A percentile compares a stretch with the other conserved stretches of the same genome.
Evolutionary conservation across 2,797 vertebrate species (phyloP).

Genomic region (Melanotaenia maccullochi): DNA sequence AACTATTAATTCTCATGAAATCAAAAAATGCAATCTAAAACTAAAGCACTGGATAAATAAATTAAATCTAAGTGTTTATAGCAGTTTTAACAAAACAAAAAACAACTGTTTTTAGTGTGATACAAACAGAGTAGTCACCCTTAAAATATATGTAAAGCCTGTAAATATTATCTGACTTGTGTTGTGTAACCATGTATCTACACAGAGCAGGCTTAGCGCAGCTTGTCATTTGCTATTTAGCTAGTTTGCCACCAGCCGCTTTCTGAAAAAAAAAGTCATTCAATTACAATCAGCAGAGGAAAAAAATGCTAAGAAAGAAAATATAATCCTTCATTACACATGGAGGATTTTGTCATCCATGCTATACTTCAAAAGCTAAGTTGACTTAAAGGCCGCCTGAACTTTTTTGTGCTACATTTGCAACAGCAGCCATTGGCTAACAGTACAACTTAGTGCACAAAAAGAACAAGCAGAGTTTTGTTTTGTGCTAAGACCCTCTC

Average conservation of each 20-base stretch:
- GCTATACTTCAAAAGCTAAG: background rate
- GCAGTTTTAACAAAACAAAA: background rate
- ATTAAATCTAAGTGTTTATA: background rate
- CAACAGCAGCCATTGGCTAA: background rate
- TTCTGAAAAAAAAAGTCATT: background rate
- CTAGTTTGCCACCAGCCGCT: background rate
- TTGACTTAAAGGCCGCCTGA: slow-evolving; percentile 14
- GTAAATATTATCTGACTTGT: background rate
- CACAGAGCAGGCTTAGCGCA: slow-evolving; percentile 34
- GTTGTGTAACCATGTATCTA: background rate
- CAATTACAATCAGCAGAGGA: background rate
- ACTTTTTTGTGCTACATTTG: background rate
- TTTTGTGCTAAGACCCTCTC: slow-evolving; percentile 67
- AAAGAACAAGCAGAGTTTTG: background rate
- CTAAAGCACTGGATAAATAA: background rate
- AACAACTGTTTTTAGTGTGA: background rate
- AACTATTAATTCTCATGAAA: background rate
- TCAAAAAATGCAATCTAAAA: background rate
- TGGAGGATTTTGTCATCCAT: background rate
- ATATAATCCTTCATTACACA: background rate
- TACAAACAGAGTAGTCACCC: background rate
- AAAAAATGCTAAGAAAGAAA: background rate
- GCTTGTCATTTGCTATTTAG: slow-evolving; percentile 21
- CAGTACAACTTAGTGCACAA: background rate
- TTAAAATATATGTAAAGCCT: background rate